Percentiles rank a stretch among this genome's conserved stretches.
Evolutionary conservation across 2,113 vertebrate genomes (phyloP).

Genomic region (Gracilinanus agilis): DNA sequence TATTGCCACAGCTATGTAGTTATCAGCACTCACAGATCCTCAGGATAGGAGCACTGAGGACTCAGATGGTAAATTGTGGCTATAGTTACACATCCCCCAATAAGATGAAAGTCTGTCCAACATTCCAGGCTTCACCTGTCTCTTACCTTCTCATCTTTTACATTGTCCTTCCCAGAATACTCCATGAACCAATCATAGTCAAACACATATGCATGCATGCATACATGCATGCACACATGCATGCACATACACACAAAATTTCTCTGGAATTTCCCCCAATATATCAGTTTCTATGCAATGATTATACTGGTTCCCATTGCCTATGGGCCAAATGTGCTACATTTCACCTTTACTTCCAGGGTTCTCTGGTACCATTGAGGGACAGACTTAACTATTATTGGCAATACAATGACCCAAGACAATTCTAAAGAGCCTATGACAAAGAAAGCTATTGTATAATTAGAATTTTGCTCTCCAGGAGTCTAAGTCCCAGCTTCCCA

Average conservation of each 20-base stretch:
- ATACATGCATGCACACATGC: too few relatives aligned
- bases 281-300: neutral
- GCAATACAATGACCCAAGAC: too few relatives aligned
- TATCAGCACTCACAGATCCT: neutral
- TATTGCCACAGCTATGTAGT: neutral
- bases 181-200: neutral
- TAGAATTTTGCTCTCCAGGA: too few relatives aligned
- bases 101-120: neutral
- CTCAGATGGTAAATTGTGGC: neutral
- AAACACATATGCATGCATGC: neutral
- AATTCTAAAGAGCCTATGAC: too few relatives aligned
- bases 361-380: neutral
- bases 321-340: neutral
- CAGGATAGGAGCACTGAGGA: neutral
- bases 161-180: neutral
- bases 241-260: too few relatives aligned
- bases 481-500: too few relatives aligned
- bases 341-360: neutral
- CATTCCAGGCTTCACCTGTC: neutral
- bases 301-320: neutral
- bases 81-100: neutral
- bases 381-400: too few relatives aligned
- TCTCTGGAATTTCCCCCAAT: neutral
- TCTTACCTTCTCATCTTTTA: neutral
- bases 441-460: too few relatives aligned